Evolutionary conservation across 2,797 vertebrate genomes (phyloP), one percentile per base, ranked within the genome.

Genomic region (Octomys mimax): DNA sequence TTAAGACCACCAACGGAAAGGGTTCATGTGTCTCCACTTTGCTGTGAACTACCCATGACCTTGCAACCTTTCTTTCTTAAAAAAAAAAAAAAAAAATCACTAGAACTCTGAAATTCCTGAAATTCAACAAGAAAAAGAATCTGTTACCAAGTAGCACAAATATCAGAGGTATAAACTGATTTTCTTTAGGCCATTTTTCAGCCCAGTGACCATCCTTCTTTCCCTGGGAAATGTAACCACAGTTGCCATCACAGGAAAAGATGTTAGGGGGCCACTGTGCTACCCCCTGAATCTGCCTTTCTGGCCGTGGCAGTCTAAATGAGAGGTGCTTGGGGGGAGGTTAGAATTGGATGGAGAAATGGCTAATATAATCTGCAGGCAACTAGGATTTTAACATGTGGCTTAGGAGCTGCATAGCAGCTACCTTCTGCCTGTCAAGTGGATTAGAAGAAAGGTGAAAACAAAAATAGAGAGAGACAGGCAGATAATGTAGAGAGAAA

Each of bases 371-470:
- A 49, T 73, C 62, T 59, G 24, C 4, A 46, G 42, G 66, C 83
- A 91, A 49, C 81, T 94, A 12, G 31, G 61, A 94, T 94, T 94
- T 94, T 91, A 90, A 73, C 59, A n/a, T 77, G 28, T 64, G 42
- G 42, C 70, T 68, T 84, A 49, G 78, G 46, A 92, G 83, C n/a
- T 77, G 70, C 7, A 36, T 4, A 81, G n/a, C 57, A 80, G 82
- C 79, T 14, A 82, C 31, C 54, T 70, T 94, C 57, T 33, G 39
- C 68, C 26, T 89, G 16, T 86, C 57, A 75, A 78, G 52, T 78
- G 26, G 39, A 81, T 33, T 18, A 18, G 31, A 82, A 79, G 22
- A 13, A n/a, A 22, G n/a, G 39, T 13, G 0, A 75, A 61, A 78
- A 59, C n/a, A 57, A 61, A 81, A 62, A 88, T 4, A 22, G 28